A percentile compares a stretch with the other conserved stretches of the same genome.
These are phyloP conservation scores for Lichenostomus cassidix DNA, from an alignment of 2,113 vertebrate genomes.

Conservation along the genomic window DNA sequence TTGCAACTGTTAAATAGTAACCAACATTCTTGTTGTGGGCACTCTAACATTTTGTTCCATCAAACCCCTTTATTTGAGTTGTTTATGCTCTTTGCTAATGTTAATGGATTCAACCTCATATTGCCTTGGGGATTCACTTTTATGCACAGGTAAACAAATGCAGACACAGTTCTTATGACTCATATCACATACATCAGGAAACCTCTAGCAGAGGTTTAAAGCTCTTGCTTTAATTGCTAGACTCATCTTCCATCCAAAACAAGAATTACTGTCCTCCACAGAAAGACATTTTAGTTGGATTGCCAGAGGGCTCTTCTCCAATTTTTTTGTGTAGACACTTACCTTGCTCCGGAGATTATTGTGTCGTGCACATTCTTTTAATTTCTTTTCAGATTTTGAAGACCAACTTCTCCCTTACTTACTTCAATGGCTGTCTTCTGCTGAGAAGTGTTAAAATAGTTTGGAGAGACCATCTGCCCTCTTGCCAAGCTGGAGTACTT, in stretches of 20 bases:
- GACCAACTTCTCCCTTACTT: not conserved
- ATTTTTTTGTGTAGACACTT: not conserved
- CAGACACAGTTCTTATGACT: not conserved
- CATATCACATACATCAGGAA: not conserved
- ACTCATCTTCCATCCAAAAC: not conserved
- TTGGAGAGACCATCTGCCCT: conserved; percentile 1
- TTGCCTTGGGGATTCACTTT: not conserved
- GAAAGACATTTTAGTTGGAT: not conserved
- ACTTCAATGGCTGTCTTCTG: not conserved
- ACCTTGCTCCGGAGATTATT: not conserved
- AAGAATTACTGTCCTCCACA: not conserved
- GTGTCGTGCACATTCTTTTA: not conserved
- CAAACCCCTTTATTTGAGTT: not conserved
- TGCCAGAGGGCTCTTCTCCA: not conserved
- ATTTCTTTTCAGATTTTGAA: not conserved
- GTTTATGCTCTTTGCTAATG: not conserved
- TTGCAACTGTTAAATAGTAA: not conserved
- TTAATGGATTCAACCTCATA: not conserved
- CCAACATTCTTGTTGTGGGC: not conserved
- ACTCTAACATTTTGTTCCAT: not conserved
- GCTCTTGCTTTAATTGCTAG: not conserved
- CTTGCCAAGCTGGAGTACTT: not conserved
- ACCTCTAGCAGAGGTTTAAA: not conserved
- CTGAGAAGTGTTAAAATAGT: not conserved
- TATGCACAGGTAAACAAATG: not conserved